These are phyloP conservation scores for Gerris buenoi DNA, from an alignment of 1,140 invertebrate species.

Conservation along the genomic window DNA sequence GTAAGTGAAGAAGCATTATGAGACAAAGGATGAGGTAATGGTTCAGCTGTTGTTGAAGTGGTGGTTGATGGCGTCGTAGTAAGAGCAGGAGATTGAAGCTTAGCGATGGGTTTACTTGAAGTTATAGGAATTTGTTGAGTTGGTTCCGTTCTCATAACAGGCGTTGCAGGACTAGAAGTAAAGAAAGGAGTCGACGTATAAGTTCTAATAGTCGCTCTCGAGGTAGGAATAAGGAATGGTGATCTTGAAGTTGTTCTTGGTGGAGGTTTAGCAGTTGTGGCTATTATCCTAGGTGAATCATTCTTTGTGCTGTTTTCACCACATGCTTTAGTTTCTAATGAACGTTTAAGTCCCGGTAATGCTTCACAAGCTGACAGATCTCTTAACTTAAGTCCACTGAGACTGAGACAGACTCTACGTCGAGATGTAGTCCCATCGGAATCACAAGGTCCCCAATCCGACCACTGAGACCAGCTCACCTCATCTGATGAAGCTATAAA, in stretches of 20 bases:
- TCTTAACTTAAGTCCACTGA: conserved; percentile 16
- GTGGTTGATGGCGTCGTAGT: neutral
- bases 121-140: neutral
- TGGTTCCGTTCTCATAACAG: neutral
- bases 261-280: neutral
- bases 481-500: conserved; percentile 20
- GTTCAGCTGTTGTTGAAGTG: neutral
- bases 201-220: neutral
- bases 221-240: neutral
- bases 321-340: conserved; percentile 5
- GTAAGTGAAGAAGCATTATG: neutral
- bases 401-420: conserved; percentile 21
- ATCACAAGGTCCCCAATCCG: conserved; percentile 18
- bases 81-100: neutral
- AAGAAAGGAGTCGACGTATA: neutral
- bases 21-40: neutral
- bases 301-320: neutral
- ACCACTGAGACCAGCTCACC: conserved; percentile 23
- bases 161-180: neutral
- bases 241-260: neutral
- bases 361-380: conserved; percentile 18
- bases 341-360: neutral
- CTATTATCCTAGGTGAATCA: neutral
- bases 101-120: neutral
- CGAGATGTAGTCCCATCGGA: conserved; percentile 16